Base-by-base conservation (phyloP, 2,797 vertebrate species). In the Nothura maculosa region DNA sequence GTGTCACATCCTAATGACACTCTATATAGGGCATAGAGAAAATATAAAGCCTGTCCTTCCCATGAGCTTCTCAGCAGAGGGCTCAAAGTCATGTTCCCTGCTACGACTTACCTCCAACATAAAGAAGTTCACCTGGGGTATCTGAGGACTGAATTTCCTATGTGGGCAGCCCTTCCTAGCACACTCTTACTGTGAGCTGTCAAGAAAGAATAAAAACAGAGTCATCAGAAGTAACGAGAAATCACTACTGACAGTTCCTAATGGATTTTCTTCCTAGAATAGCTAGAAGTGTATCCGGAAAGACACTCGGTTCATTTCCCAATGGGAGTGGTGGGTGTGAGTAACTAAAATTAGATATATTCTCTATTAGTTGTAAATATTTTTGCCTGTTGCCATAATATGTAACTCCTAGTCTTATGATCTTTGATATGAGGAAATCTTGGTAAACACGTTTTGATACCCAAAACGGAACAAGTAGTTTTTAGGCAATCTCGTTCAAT, bases 301-400 rank as follows among this genome's bases (percentile, higher is more conserved):
- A 61, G 50, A 58, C 30, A 5, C 32, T 85, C 69, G 22, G 42
- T 94, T 89, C 45, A 47, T 90, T 90, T 87, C 79, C 79, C 85
- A 83, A 57, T 67, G 47, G 78, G 14, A 0, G 0, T 57, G 32
- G 34, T 85, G 89, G 50, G 66, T 92, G 72, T 64, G 54, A 50
- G 43, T 54, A 58, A 27, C 78, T 93, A 90, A 94, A 92, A 88
- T 87, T 85, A 92, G 45, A 68, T 34, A 34, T 22, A 62, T 13
- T 16, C 28, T 81, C 43, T 79, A 30, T 73, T 85, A 38, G 40
- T 7, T 66, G 66, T 87, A 91, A 92, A 90, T 92, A 95, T 94
- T 95, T 94, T 42, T 74, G 22, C 47, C 40, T 87, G 68, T 66
- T 90, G 38, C 80, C 32, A 43, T 73, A 89, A 89, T 81, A 92